phyloP scores from a whole-genome alignment of 2,113 vertebrate species.

The Leucoraja erinaceus region DNA sequence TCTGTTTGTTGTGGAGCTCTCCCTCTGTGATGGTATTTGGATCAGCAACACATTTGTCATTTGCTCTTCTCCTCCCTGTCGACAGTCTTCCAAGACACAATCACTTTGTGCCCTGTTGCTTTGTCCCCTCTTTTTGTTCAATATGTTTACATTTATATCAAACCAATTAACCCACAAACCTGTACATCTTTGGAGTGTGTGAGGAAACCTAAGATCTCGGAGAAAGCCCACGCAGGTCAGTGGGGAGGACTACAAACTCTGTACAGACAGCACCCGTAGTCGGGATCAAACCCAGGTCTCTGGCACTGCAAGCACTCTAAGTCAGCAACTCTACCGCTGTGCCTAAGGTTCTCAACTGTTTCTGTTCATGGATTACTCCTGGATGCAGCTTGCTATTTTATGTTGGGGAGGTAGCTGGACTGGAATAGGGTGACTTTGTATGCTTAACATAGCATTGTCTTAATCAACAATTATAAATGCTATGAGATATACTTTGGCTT shows the following conservation, averaged over 20 bases:
- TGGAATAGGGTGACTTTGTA: background rate
- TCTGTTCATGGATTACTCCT: constrained; percentile 31
- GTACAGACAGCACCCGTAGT: too few species aligned
- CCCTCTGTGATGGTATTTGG: constrained; percentile 17
- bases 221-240: too few species aligned
- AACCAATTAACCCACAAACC: too few species aligned
- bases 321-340: too few species aligned
- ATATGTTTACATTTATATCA: background rate
- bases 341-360: background rate
- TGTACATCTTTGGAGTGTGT: too few species aligned
- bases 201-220: too few species aligned
- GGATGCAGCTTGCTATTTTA: constrained; percentile 31
- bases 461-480: background rate
- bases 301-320: too few species aligned
- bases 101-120: constrained; percentile 32
- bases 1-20: constrained; percentile 16
- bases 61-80: constrained; percentile 19
- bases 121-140: background rate
- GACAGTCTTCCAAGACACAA: background rate
- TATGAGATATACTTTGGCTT: background rate
- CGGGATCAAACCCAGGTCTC: too few species aligned
- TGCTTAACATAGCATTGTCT: background rate
- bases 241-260: too few species aligned
- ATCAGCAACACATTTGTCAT: constrained; percentile 17
- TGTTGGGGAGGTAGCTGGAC: background rate